Evolutionary conservation across 2,113 vertebrate genomes (phyloP), one percentile per base, ranked within the genome.

Genomic region (Montifringilla adamsi): DNA sequence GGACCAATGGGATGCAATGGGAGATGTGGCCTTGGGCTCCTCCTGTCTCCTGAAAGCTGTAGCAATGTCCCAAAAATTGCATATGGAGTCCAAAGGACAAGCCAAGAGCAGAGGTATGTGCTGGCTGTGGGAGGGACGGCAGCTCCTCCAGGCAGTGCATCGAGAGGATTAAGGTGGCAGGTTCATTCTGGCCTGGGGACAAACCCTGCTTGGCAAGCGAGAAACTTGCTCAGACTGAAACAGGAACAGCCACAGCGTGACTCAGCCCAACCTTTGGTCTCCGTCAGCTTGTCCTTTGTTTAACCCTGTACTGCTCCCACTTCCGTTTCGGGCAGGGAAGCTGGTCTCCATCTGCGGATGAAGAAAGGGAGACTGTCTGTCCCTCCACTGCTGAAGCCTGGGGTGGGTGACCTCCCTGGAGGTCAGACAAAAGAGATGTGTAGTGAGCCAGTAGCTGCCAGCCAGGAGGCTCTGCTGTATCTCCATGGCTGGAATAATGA

Each of bases 241-340:
- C 82, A 72, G 95, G 95, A 96, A 95, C 37, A 2, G 82, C 63
- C 41, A 24, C 82, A 49, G 15, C 0, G 46, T 94, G 95, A 94
- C 87, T 96, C 92, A 95, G 68, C 66, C 86, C 87, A 84, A 67
- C 87, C 93, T 95, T 84, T 89, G 80, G 80, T 87, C 89, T 81
- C 67, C 1, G 4, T 21, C 87, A 50, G 46, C 78, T 47, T 96
- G 92, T 82, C 90, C 94, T 96, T 74, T 85, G 53, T 53, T 53
- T 96, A 75, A 96, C 93, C 96, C 84, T 59, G 50, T 17, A 31
- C 47, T 75, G 80, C 63, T 89, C n/a, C 91, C 0, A 1, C 83
- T 93, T 90, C 62, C 2, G 8, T 90, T 88, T 52, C 0, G 1
- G 76, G 59, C 72, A 18, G 53, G 37, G 72, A 76, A 53, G 62